A percentile compares a stretch with the other conserved stretches of the same genome.
Conservation (phyloP, 2,888 invertebrate species). For the Brachycybe producta region DNA sequence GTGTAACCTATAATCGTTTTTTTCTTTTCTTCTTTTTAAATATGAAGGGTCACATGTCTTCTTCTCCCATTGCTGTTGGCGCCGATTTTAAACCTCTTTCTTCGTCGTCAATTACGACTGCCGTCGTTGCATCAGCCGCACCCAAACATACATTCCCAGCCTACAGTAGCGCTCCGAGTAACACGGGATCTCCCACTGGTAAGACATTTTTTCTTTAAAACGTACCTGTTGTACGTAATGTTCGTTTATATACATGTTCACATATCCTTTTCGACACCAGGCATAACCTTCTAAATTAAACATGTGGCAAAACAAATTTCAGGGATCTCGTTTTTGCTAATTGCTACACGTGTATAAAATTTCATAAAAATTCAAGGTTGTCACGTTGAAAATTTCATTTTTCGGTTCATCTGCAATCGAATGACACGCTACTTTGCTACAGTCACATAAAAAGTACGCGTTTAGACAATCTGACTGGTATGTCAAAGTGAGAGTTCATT, state of each 20-base stretch:
- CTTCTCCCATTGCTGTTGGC: conserved; percentile 18
- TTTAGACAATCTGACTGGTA: too few relatives aligned
- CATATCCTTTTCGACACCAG: too few relatives aligned
- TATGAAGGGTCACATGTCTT: conserved; percentile 12
- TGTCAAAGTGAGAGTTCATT: too few relatives aligned
- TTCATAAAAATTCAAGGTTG: too few relatives aligned
- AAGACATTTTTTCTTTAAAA: conserved; percentile 24
- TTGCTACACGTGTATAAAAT: too few relatives aligned
- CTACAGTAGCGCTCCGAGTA: conserved; percentile 37
- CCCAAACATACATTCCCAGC: conserved; percentile 65
- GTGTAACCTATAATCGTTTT: neutral
- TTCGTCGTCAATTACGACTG: conserved; percentile 7
- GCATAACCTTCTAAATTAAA: too few relatives aligned
- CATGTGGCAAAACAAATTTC: too few relatives aligned
- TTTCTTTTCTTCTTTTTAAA: neutral
- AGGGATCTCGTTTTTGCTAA: too few relatives aligned
- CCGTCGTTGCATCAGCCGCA: conserved; percentile 13
- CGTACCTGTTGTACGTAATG: neutral
- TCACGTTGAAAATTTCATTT: too few relatives aligned
- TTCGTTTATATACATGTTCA: neutral
- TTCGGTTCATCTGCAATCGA: too few relatives aligned
- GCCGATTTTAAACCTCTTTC: conserved; percentile 22
- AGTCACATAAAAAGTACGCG: too few relatives aligned
- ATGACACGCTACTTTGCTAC: too few relatives aligned
- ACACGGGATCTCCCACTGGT: conserved; percentile 35